Evolutionary conservation across 2,888 invertebrate genomes (phyloP).

Genomic region (Chymomyza fuscimana): DNA sequence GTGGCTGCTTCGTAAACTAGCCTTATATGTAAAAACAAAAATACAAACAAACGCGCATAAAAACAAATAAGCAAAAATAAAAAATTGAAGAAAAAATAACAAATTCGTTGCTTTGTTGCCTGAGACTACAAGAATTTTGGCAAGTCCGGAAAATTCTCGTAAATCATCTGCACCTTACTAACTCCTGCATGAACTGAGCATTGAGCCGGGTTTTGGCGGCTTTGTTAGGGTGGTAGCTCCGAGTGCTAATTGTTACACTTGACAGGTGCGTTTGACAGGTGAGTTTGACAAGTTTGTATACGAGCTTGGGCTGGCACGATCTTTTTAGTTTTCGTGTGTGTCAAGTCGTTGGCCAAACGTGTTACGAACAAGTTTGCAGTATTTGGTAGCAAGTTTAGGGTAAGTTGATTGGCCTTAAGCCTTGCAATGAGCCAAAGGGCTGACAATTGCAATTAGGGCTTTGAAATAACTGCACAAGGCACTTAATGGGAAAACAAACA

Average conservation of each 20-base stretch:
- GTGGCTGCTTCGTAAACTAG: neutral
- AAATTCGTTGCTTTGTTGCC: neutral
- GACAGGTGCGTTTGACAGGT: conserved; percentile 73
- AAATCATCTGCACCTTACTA: conserved; percentile 58
- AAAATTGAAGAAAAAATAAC: neutral
- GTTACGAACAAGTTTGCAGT: conserved; percentile 38
- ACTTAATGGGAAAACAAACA: conserved; percentile 10
- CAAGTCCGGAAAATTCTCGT: conserved; percentile 34
- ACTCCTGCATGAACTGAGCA: neutral
- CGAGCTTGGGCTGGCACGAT: neutral
- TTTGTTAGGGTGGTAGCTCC: conserved; percentile 22
- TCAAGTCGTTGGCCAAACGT: neutral
- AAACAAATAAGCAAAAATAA: conserved; percentile 1
- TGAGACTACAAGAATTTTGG: neutral
- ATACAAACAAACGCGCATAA: neutral
- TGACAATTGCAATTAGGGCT: conserved; percentile 27
- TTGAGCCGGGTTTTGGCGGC: neutral
- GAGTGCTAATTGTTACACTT: conserved; percentile 69
- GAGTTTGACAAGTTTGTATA: conserved; percentile 69
- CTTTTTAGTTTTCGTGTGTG: neutral
- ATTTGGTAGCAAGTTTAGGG: neutral
- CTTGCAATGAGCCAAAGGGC: neutral
- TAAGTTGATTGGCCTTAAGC: neutral
- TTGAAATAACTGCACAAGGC: conserved; percentile 19
- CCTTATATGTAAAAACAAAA: neutral